Percentiles rank a stretch among this genome's conserved stretches.
Evolutionary conservation across 2,797 vertebrate species (phyloP).

Genomic region (Adrianichthys oophorus): DNA sequence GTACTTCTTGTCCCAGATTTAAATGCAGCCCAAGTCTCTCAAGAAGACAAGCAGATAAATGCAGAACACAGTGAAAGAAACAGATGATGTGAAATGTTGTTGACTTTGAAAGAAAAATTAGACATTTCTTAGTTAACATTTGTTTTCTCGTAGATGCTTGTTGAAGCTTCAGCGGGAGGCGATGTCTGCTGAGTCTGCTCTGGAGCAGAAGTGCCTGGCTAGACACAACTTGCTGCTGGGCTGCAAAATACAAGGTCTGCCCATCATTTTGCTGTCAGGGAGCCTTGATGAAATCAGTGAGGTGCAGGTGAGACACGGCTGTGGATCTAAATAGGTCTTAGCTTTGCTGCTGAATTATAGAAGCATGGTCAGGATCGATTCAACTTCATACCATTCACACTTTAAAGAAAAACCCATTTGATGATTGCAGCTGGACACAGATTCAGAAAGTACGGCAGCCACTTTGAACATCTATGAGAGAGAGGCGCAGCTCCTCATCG

Average conservation of each 20-base stretch:
- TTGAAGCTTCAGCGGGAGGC: slow-evolving; percentile 82
- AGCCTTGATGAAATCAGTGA: slow-evolving; percentile 87
- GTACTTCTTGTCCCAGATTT: no score
- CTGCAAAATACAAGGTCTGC: slow-evolving; percentile 87
- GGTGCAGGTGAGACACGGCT: slow-evolving; percentile 77
- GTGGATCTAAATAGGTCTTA: background rate
- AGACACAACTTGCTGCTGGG: slow-evolving; percentile 88
- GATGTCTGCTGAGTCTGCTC: slow-evolving; percentile 72
- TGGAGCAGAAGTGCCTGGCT: slow-evolving; percentile 84
- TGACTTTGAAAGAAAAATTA: background rate
- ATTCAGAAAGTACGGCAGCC: slow-evolving; percentile 71
- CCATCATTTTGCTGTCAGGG: slow-evolving; percentile 82
- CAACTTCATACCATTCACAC: no score
- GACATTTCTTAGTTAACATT: background rate
- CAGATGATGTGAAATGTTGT: background rate
- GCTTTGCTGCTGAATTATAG: no score
- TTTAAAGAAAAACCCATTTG: background rate
- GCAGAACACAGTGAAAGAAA: no score
- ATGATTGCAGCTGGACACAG: slow-evolving; percentile 75
- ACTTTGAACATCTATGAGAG: slow-evolving; percentile 81
- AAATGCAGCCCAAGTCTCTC: no score
- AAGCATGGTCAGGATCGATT: no score
- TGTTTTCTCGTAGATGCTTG: slow-evolving; percentile 73
- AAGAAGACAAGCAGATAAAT: no score
- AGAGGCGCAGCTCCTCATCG: slow-evolving; percentile 83